Percentiles rank a stretch among this genome's conserved stretches.
These are phyloP conservation scores for Crossocerus cetratus DNA, from an alignment of 2,888 invertebrate species.

Conservation along the genomic window DNA sequence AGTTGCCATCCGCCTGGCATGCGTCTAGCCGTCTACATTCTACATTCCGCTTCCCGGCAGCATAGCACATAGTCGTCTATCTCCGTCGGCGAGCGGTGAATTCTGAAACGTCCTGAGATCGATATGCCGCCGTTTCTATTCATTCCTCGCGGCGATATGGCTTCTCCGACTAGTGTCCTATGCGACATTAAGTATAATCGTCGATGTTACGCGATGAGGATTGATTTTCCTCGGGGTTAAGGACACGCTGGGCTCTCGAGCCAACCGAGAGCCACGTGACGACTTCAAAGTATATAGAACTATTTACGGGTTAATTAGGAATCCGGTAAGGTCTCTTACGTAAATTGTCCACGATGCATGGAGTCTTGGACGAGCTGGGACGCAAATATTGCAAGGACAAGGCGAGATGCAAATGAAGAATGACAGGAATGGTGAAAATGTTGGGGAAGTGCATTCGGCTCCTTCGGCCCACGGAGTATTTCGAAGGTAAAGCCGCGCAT, in stretches of 20 bases:
- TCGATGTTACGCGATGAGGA: conserved; percentile 39
- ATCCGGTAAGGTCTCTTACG: background rate
- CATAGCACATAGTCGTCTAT: background rate
- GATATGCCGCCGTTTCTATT: background rate
- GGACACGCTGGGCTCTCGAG: conserved; percentile 62
- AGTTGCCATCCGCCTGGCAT: too few relatives aligned
- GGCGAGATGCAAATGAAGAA: background rate
- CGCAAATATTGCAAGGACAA: background rate
- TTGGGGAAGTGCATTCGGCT: conserved; percentile 27
- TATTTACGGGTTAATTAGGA: background rate
- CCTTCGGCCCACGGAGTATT: conserved; percentile 45
- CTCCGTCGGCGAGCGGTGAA: background rate
- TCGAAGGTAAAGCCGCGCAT: conserved; percentile 31
- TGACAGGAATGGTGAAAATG: background rate
- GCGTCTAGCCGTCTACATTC: too few relatives aligned
- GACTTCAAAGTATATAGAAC: conserved; percentile 20
- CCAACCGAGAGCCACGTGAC: conserved; percentile 23
- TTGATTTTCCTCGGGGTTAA: conserved; percentile 66
- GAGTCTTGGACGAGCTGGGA: background rate
- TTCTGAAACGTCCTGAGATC: conserved; percentile 1
- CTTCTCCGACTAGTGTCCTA: background rate
- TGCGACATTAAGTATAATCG: conserved; percentile 11
- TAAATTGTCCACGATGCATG: background rate
- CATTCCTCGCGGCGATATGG: background rate
- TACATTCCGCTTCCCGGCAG: too few relatives aligned